These are phyloP conservation scores for Corbicula japonica DNA, from an alignment of 2,888 invertebrate species.

Conservation along the genomic window DNA sequence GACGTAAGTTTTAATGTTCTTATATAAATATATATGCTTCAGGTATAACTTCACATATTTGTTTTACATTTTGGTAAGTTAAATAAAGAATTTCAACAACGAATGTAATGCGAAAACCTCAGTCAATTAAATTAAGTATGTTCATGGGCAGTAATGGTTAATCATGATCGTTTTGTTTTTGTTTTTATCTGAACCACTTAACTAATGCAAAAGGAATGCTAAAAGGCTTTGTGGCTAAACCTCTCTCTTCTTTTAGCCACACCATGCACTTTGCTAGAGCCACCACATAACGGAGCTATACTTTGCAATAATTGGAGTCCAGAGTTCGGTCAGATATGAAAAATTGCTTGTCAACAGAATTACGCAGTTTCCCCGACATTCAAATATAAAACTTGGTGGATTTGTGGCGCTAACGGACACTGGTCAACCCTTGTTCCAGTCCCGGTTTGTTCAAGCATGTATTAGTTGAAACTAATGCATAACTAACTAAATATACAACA, in stretches of 20 bases:
- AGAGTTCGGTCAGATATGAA: constrained; percentile 53
- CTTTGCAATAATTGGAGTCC: constrained; percentile 63
- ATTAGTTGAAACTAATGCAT: background rate
- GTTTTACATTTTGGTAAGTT: no score
- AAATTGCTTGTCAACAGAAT: constrained; percentile 39
- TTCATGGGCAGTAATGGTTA: no score
- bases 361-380: constrained; percentile 32
- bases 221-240: no score
- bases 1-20: constrained; percentile 56
- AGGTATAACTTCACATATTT: no score
- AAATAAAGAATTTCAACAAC: no score
- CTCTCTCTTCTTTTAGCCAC: constrained; percentile 36
- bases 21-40: no score
- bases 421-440: constrained; percentile 30
- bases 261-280: constrained; percentile 51
- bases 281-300: constrained; percentile 49
- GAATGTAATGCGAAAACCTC: no score
- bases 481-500: no score
- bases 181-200: no score
- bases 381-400: constrained; percentile 29
- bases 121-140: no score
- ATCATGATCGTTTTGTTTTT: no score
- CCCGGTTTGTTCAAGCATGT: constrained; percentile 7
- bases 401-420: constrained; percentile 59
- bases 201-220: no score